A percentile compares a stretch with the other conserved stretches of the same genome.
These are phyloP conservation scores for Onychostruthus taczanowskii DNA, from an alignment of 2,113 vertebrate genomes.

Conservation along the genomic window DNA sequence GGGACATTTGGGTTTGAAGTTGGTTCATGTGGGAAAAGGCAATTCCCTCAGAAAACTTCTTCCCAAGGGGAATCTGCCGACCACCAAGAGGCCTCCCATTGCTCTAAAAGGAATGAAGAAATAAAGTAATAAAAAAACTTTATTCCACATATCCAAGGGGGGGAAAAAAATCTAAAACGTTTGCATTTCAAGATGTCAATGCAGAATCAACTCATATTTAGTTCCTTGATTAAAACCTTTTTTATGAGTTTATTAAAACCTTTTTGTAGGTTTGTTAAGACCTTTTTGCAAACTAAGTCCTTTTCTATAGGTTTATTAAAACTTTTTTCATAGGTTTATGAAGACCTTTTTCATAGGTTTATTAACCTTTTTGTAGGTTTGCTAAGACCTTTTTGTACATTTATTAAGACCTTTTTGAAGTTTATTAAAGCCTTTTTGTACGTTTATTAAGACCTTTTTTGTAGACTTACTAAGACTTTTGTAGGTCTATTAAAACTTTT, in stretches of 20 bases:
- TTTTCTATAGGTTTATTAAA: not conserved
- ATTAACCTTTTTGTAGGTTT: not conserved
- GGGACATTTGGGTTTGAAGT: not conserved
- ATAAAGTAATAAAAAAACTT: not conserved
- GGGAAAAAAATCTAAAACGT: not conserved
- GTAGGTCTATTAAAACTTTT: not conserved
- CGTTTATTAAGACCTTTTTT: not conserved
- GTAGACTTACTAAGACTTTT: too few relatives aligned
- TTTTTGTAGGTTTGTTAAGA: not conserved
- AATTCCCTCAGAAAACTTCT: not conserved
- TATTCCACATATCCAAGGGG: not conserved
- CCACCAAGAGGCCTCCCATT: too few relatives aligned
- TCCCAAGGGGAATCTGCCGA: not conserved
- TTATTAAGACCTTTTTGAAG: not conserved
- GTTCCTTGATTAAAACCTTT: not conserved
- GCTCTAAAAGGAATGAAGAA: not conserved
- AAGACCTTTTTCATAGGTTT: not conserved
- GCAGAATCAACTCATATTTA: fast-evolving
- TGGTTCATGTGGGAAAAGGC: not conserved
- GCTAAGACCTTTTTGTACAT: not conserved
- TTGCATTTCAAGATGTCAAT: not conserved
- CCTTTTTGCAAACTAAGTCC: not conserved
- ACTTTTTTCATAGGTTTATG: not conserved
- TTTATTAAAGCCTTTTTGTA: not conserved
- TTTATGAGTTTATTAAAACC: not conserved